Percentiles rank a stretch among this genome's conserved stretches.
These are phyloP conservation scores for Drosophila acutilabella DNA, from an alignment of 2,888 invertebrate species.

Conservation along the genomic window DNA sequence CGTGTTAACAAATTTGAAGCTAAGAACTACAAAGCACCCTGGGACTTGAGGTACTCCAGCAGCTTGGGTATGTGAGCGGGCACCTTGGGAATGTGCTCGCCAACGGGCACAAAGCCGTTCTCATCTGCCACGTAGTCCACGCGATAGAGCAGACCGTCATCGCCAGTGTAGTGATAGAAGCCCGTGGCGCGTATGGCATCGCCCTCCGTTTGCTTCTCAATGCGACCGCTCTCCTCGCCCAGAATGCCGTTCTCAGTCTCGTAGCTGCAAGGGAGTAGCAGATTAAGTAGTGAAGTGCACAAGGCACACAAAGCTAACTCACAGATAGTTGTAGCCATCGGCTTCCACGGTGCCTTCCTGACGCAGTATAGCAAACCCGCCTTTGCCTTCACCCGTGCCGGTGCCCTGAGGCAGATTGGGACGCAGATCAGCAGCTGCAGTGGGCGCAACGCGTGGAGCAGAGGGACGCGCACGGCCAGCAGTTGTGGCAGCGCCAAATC, in stretches of 20 bases:
- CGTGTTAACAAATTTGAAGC: conserved; percentile 12
- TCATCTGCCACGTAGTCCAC: conserved; percentile 87
- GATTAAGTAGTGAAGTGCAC: too few species aligned
- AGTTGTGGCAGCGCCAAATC: conserved; percentile 14
- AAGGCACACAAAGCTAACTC: conserved; percentile 47
- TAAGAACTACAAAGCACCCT: conserved; percentile 60
- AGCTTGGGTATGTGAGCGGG: conserved; percentile 89
- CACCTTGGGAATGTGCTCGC: conserved; percentile 84
- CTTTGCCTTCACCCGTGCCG: conserved; percentile 83
- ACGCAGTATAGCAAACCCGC: conserved; percentile 86
- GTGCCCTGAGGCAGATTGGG: conserved; percentile 68
- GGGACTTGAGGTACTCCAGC: conserved; percentile 87
- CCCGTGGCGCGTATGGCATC: conserved; percentile 88
- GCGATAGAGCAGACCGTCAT: conserved; percentile 86
- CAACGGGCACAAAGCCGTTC: conserved; percentile 86
- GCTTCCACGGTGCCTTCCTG: conserved; percentile 86
- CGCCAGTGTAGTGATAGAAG: conserved; percentile 89
- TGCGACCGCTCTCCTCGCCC: conserved; percentile 86
- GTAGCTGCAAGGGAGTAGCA: conserved; percentile 77
- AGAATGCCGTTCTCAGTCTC: conserved; percentile 87
- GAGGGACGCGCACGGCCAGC: conserved; percentile 19
- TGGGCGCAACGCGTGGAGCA: conserved; percentile 30
- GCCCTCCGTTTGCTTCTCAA: conserved; percentile 86
- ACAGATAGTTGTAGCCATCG: conserved; percentile 87
- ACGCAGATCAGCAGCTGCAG: conserved; percentile 43